Base-by-base conservation (phyloP, 2,113 vertebrate species). In the Otolemur garnettii region DNA sequence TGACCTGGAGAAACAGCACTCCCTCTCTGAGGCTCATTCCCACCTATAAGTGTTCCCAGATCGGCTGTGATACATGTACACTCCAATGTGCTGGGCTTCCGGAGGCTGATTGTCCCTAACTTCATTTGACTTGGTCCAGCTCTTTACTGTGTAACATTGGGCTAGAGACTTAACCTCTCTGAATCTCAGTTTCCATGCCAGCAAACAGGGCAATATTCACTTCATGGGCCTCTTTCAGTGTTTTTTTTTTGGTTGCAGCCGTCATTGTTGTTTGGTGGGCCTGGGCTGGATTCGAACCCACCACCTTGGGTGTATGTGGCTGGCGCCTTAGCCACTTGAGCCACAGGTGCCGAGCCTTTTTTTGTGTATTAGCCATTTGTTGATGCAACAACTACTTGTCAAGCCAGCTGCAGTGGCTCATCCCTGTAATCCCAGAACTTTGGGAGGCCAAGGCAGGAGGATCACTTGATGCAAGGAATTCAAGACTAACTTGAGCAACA, bases 71-170 rank as follows among this genome's bases (percentile, higher is more conserved):
- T 28, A 50, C 17, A 2, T 17, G 74, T 28, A 50, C 17, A 2
- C 21, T 24, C n/a, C 21, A 1, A 33, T 10, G 18, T 57, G 33
- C 69, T 17, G 69, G 42, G 42, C 7, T 62, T 83, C 77, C 9
- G 33, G 24, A 45, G 14, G 55, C 64, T 45, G 50, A 22, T 22
- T 5, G 15, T 45, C 26, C 26, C 28, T 84, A 66, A 57, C 45
- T 50, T 50, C 45, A 14, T 59, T 62, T 50, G 50, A 30, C 75
- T 17, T 14, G 35, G 59, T 35, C 30, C 64, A 5, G 24, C 55
- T 77, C 21, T 84, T 93, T 42, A 68, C 87, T 87, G n/a, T 64
- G 62, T 96, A 62, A 71, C 57, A n/a, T 57, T 64, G 38, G 55
- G 19, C 45, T 69, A 17, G 72, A 94, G n/a, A 72, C 22, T 33